Evolutionary conservation across 2,797 vertebrate species (phyloP), one percentile per base, ranked within the genome.

Genomic region (Antrozous pallidus): DNA sequence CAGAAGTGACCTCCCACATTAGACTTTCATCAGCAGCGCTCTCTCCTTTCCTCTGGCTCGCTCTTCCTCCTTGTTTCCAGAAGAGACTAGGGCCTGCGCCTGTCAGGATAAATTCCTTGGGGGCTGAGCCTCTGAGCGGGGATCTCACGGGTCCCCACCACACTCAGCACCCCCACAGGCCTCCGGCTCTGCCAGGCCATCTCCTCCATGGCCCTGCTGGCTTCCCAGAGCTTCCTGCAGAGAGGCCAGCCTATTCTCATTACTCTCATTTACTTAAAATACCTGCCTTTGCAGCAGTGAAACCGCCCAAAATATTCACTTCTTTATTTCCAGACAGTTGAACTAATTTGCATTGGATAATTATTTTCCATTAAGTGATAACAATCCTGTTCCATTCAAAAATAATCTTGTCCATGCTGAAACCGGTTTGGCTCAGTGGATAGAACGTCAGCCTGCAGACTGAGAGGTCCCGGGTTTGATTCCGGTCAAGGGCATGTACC

Each of bases 341-440:
- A 94, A 97, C 94, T 91, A 94, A 97, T 98, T 98, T 98, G 97
- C 98, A 98, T 98, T 96, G 95, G 97, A 97, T 97, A 98, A 98
- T 98, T 98, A 96, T 98, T 98, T 98, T 98, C 96, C 98, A 98
- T 98, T 98, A 98, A 97, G 97, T 97, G 98, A 98, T 98, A 98
- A 97, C 97, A 94, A 98, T 98, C 97, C 95, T 97, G 97, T 97
- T 98, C 97, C 47, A 67, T 97, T 94, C 96, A 96, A 97, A 98
- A 98, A 97, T 98, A 97, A 98, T 97, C 97, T 98, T 98, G 97
- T 98, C 98, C 97, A 92, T n/a, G n/a, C n/a, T n/a, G n/a, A n/a
- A n/a, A n/a, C n/a, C n/a, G n/a, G n/a, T n/a, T n/a, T n/a, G n/a
- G n/a, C n/a, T n/a, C n/a, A n/a, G n/a, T n/a, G n/a, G n/a, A n/a